phyloP scores from a whole-genome alignment of 2,797 vertebrate genomes.

The Triplophysa bombifrons region DNA sequence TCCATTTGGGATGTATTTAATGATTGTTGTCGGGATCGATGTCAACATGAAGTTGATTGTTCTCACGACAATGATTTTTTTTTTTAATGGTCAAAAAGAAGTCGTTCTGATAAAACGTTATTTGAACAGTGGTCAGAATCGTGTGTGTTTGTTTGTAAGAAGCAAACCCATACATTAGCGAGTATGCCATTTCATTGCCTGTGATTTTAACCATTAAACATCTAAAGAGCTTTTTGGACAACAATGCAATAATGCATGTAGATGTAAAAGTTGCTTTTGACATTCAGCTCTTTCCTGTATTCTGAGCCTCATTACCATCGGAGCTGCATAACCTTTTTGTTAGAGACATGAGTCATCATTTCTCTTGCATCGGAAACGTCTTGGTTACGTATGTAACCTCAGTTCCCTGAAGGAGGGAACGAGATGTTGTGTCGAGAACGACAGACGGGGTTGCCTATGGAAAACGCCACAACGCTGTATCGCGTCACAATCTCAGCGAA shows the following conservation, averaged over 20 bases:
- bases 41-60: neutral
- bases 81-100: neutral
- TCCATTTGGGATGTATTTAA: neutral
- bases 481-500: too few species aligned
- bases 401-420: too few species aligned
- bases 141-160: too few species aligned
- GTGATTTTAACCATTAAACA: too few species aligned
- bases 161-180: neutral
- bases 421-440: too few species aligned
- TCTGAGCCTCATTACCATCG: conserved; percentile 14
- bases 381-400: too few species aligned
- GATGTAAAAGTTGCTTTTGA: neutral
- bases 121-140: too few species aligned
- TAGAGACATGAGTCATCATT: conserved; percentile 1
- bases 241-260: neutral
- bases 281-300: conserved; percentile 9
- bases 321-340: conserved; percentile 23
- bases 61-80: too few species aligned
- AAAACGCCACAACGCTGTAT: too few species aligned
- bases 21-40: neutral
- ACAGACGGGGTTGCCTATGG: too few species aligned
- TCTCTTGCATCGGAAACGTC: conserved; percentile 12
- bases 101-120: neutral
- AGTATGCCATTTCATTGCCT: neutral
- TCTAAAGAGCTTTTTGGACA: neutral